A percentile compares a stretch with the other conserved stretches of the same genome.
These are phyloP conservation scores for Zoanthus gigantus DNA, from an alignment of 92 coral and sea anemone species.

Conservation along the genomic window DNA sequence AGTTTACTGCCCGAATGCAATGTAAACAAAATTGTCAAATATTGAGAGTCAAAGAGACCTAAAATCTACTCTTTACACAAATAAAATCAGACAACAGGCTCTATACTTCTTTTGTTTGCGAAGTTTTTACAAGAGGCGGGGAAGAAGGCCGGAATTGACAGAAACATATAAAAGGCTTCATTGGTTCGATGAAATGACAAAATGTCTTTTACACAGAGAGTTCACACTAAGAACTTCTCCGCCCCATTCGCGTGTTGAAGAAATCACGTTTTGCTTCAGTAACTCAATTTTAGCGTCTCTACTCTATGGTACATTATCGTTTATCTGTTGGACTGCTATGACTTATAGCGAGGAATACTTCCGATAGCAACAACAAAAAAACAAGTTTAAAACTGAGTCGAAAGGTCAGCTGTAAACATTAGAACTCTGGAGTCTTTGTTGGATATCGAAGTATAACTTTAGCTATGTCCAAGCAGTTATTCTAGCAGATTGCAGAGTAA, in stretches of 20 bases:
- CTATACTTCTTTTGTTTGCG: constrained; percentile 40
- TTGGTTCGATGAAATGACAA: constrained; percentile 39
- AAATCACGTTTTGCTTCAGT: constrained; percentile 47
- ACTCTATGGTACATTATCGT: constrained; percentile 13
- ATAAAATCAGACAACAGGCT: constrained; percentile 39
- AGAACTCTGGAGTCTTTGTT: background rate
- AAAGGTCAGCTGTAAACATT: background rate
- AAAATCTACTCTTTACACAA: constrained; percentile 27
- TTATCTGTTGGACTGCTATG: background rate
- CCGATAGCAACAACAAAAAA: background rate
- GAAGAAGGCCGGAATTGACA: constrained; percentile 33
- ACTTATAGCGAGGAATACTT: background rate
- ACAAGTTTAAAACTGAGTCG: background rate
- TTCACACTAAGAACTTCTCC: constrained; percentile 55
- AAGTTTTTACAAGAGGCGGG: constrained; percentile 31
- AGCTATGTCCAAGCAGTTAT: background rate
- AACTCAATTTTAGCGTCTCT: constrained; percentile 2
- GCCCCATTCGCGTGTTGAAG: constrained; percentile 50
- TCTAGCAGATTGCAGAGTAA: background rate
- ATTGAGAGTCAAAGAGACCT: constrained; percentile 48
- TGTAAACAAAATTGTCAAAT: constrained; percentile 46
- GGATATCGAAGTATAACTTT: background rate
- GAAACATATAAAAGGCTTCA: constrained; percentile 37
- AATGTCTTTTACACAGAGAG: constrained; percentile 35
- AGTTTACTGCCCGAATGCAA: constrained; percentile 56